Evolutionary conservation across 1,140 invertebrate species (phyloP).

Genomic region (Bombus polaris): DNA sequence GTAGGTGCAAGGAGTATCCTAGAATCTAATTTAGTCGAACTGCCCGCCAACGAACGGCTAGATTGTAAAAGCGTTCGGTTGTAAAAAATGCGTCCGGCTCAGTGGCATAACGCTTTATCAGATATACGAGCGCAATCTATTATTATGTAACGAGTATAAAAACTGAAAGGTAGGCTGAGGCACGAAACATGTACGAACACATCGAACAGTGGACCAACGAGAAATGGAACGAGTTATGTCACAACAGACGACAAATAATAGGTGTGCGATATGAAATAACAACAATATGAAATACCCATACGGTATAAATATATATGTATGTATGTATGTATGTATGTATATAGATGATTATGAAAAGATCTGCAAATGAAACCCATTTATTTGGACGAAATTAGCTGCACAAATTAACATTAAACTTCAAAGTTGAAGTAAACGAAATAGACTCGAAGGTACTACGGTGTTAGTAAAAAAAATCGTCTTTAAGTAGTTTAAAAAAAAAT

Average conservation of each 20-base stretch:
- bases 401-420: neutral
- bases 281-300: too few relatives aligned
- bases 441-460: too few relatives aligned
- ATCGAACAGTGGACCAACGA: neutral
- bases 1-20: neutral
- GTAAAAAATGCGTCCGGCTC: neutral
- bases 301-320: too few relatives aligned
- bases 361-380: neutral
- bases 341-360: neutral
- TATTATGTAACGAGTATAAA: conserved; percentile 24
- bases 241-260: neutral
- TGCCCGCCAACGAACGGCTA: neutral
- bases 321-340: neutral
- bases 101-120: conserved; percentile 35
- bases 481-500: too few relatives aligned
- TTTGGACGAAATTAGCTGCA: neutral
- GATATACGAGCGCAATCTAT: neutral
- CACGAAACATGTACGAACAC: neutral
- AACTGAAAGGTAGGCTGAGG: conserved; percentile 1
- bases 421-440: too few relatives aligned
- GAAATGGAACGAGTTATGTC: neutral
- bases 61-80: neutral
- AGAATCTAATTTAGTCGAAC: neutral
- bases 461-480: too few relatives aligned
- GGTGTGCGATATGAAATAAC: neutral